Base-by-base conservation (phyloP, 1,140 invertebrate species). In the Venturia canescens region DNA sequence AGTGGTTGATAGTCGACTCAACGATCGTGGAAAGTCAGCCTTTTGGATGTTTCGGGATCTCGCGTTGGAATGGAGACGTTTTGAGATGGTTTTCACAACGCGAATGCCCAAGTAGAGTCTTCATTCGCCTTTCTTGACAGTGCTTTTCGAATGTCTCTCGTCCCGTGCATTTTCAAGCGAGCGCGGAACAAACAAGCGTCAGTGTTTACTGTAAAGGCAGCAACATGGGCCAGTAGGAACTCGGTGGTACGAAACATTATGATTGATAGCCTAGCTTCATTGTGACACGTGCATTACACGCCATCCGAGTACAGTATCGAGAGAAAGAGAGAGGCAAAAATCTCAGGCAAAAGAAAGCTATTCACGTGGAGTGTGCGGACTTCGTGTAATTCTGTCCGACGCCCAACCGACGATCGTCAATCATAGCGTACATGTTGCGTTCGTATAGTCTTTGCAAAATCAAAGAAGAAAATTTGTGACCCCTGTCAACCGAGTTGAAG, bases 201-300 rank as follows among this genome's bases (percentile, higher is more conserved):
- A 31, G 26, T 16, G 71, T 48, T 74, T 53, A 44, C 44, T 53
- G n/a, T 53, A 53, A 16, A n/a, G 18, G n/a, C 48, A 74, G n/a
- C 9, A 50, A 53, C 71, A 74, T 53, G 71, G 71, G 15, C 71
- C 48, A 53, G n/a, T 18, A 74, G 29, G 29, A 69, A 69, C 29
- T 48, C 26, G 26, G 13, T 74, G 11, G 71, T 74, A 74, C 71
- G 44, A 74, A 74, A 74, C 71, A 6, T 53, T 26, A 23, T 74
- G 71, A 74, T 53, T 74, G 44, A 53, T 44, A 50, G 15, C 29
- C 27, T 48, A 3, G 48, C 50, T 72, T 53, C 44, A 27, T 53
- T 74, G 44, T 74, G 71, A 74, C 71, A 74, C 71, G 71, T 74
- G 71, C 71, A 74, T 74, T 74, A 74, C 71, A 74, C 71, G 48